Evolutionary conservation across 2,888 invertebrate species (phyloP).

Genomic region (Drosophila monieri): DNA sequence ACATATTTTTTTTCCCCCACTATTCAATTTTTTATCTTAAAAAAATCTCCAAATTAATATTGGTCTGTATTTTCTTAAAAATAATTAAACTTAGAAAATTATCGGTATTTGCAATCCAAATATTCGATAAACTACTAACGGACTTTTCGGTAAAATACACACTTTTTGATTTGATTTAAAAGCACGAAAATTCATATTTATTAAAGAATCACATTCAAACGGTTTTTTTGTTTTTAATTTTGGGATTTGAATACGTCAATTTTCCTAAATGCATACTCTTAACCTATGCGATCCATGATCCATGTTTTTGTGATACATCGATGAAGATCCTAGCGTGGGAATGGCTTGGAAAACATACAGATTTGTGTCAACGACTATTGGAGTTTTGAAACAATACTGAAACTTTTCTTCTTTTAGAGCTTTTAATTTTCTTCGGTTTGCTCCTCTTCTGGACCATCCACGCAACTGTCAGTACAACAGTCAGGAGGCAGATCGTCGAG

Average conservation of each 20-base stretch:
- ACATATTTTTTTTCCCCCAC: no score
- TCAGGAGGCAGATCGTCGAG: conserved; percentile 55
- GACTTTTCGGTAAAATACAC: neutral
- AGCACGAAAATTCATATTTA: neutral
- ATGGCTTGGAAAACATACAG: neutral
- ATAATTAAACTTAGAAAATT: no score
- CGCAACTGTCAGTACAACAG: conserved; percentile 55
- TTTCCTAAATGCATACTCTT: neutral
- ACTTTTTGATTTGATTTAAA: neutral
- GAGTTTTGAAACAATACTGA: no score
- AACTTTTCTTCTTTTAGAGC: neutral
- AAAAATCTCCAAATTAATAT: no score
- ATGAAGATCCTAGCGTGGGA: neutral
- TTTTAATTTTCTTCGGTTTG: conserved; percentile 51
- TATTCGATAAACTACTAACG: no score
- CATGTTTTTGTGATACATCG: neutral
- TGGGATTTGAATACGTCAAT: neutral
- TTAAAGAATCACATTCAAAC: neutral
- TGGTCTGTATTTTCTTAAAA: no score
- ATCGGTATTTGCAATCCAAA: neutral
- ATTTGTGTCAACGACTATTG: no score
- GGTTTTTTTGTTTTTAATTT: neutral
- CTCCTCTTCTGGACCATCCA: conserved; percentile 31
- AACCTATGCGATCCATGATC: neutral
- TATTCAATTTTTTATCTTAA: no score